Evolutionary conservation across 2,888 invertebrate genomes (phyloP).

Genomic region (Drosophila anomelani): DNA sequence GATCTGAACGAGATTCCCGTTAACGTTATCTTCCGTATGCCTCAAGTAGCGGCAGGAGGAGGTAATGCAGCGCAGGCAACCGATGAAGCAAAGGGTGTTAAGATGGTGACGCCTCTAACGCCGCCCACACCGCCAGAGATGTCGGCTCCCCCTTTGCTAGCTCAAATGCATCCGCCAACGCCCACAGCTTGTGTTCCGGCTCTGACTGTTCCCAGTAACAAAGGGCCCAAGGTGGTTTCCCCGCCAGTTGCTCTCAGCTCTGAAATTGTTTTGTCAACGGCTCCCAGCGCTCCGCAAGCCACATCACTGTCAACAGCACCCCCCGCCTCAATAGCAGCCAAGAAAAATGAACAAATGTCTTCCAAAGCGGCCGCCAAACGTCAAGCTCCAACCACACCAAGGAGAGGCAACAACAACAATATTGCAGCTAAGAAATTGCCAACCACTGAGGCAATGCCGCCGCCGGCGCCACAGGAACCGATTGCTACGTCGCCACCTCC

Average conservation of each 20-base stretch:
- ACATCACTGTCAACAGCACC: background rate
- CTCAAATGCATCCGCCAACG: conserved; percentile 29
- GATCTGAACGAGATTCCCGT: conserved; percentile 83
- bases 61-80: conserved; percentile 15
- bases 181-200: conserved; percentile 40
- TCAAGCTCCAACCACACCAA: conserved; percentile 43
- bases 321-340: conserved; percentile 28
- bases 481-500: background rate
- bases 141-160: conserved; percentile 70
- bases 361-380: conserved; percentile 72
- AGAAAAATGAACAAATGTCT: conserved; percentile 72
- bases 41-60: conserved; percentile 36
- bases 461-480: conserved; percentile 23
- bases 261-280: background rate
- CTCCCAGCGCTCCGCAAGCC: background rate
- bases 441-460: conserved; percentile 11
- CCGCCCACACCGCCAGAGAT: conserved; percentile 63
- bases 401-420: conserved; percentile 35
- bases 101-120: conserved; percentile 58
- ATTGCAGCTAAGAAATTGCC: conserved; percentile 18
- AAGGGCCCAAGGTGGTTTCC: conserved; percentile 23
- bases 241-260: conserved; percentile 4
- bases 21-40: conserved; percentile 83
- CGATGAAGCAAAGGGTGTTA: conserved; percentile 43
- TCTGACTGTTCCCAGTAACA: conserved; percentile 42